Evolutionary conservation across 2,113 vertebrate species (phyloP).

Genomic region (Protobothrops flavoviridis): DNA sequence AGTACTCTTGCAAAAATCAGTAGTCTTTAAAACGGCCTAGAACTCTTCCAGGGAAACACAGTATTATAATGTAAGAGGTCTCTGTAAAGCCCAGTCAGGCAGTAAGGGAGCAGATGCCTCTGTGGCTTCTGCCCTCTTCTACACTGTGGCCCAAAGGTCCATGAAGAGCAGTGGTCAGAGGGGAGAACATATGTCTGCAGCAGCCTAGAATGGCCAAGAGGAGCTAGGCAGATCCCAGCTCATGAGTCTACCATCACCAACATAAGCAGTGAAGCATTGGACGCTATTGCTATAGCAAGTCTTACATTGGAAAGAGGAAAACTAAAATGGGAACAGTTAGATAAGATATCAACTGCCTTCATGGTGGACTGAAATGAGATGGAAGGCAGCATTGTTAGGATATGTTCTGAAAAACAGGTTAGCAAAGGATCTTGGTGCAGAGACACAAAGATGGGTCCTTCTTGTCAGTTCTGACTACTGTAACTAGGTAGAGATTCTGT

Average conservation of each 20-base stretch:
- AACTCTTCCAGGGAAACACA: background rate
- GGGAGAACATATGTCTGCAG: background rate
- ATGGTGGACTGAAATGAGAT: background rate
- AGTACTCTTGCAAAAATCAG: background rate
- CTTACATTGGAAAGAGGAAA: background rate
- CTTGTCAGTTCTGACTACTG: background rate
- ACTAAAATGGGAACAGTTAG: background rate
- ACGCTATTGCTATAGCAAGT: background rate
- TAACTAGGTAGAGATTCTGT: background rate
- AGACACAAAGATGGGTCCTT: background rate
- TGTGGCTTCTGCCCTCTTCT: background rate
- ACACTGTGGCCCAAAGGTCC: background rate
- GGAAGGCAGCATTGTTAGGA: background rate
- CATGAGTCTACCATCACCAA: background rate
- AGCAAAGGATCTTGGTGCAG: background rate
- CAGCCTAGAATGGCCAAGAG: background rate
- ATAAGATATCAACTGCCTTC: background rate
- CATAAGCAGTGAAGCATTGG: background rate
- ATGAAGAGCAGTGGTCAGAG: background rate
- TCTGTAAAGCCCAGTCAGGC: background rate
- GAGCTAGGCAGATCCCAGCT: background rate
- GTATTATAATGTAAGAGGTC: background rate
- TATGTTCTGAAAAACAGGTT: background rate
- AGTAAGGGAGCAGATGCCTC: background rate
- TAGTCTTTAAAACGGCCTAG: background rate